phyloP scores from a whole-genome alignment of 2,888 invertebrate genomes.

The Ceramica pisi region DNA sequence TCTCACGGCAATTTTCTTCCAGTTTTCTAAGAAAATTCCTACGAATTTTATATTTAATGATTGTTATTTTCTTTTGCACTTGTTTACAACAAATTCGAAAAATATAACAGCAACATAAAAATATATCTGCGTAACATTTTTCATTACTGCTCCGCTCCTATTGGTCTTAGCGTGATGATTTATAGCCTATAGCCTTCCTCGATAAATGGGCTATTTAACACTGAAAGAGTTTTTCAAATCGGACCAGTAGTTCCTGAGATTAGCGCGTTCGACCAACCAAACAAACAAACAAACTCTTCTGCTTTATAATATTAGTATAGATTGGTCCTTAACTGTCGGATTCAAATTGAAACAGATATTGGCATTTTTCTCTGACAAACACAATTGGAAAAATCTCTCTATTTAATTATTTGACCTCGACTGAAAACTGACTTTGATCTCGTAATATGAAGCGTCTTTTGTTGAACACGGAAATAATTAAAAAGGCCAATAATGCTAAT shows the following conservation, averaged over 20 bases:
- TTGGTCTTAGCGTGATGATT: too few species aligned
- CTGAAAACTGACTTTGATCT: not conserved
- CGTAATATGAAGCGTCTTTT: constrained; percentile 3
- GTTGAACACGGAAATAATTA: constrained; percentile 29
- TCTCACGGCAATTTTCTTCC: constrained; percentile 59
- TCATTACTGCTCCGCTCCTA: too few species aligned
- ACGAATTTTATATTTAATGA: constrained; percentile 11
- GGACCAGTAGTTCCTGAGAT: too few species aligned
- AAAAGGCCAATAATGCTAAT: constrained; percentile 13
- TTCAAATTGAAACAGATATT: constrained; percentile 10
- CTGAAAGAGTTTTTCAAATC: too few species aligned
- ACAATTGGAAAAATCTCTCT: not conserved
- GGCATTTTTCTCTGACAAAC: constrained; percentile 1
- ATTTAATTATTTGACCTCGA: constrained; percentile 3
- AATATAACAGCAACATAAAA: too few species aligned
- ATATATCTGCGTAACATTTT: too few species aligned
- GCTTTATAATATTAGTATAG: too few species aligned
- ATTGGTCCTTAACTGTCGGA: not conserved
- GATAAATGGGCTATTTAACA: too few species aligned
- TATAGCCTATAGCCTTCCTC: too few species aligned
- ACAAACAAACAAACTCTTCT: too few species aligned
- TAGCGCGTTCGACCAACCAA: too few species aligned
- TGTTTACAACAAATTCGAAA: not conserved
- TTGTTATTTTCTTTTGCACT: constrained; percentile 7
- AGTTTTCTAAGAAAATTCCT: constrained; percentile 61